phyloP scores from a whole-genome alignment of 2,888 invertebrate genomes.

The Serrognathus titanus region DNA sequence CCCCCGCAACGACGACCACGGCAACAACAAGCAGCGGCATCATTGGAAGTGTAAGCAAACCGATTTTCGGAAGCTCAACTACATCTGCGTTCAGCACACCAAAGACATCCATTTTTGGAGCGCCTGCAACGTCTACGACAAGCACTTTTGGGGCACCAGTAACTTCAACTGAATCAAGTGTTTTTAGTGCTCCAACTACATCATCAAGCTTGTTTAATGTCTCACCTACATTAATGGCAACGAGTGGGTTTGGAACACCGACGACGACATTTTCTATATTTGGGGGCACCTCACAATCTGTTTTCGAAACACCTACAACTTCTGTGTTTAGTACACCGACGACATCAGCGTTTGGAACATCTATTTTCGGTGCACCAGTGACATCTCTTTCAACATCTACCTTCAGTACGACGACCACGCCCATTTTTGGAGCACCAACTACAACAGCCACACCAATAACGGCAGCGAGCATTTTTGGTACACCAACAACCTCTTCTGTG shows the following conservation, averaged over 20 bases:
- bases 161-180: no score
- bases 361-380: neutral
- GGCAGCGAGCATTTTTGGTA: conserved; percentile 11
- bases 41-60: no score
- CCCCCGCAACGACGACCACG: no score
- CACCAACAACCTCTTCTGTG: neutral
- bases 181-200: neutral
- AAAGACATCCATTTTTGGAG: no score
- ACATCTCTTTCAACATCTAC: neutral
- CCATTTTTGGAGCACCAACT: neutral
- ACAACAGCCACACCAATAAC: neutral
- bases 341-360: neutral
- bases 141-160: no score
- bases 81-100: no score
- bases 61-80: no score
- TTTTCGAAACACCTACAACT: neutral
- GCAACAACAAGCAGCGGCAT: no score
- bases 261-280: conserved; percentile 1
- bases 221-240: conserved; percentile 21
- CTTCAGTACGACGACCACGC: neutral
- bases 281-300: neutral
- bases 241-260: conserved; percentile 12
- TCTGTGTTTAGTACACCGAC: conserved; percentile 16
- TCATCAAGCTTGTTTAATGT: neutral
- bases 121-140: no score